These are phyloP conservation scores for Trissolcus japonicus DNA, from an alignment of 2,888 invertebrate species.

Conservation along the genomic window DNA sequence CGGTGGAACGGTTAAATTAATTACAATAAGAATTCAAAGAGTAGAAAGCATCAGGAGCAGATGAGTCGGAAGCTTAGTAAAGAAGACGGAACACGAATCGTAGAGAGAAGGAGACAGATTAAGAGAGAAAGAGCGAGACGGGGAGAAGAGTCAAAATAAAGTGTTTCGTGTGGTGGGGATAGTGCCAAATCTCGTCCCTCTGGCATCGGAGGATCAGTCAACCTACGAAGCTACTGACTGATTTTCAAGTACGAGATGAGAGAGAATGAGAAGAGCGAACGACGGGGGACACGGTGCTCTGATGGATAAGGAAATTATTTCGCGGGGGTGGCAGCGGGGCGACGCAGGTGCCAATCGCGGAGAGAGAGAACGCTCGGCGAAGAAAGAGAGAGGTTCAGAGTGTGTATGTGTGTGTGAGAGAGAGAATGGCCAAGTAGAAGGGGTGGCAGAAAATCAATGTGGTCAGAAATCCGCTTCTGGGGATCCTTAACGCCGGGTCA, in stretches of 20 bases:
- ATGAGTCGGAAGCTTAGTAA: constrained; percentile 5
- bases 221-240: constrained; percentile 63
- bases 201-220: constrained; percentile 60
- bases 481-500: constrained; percentile 72
- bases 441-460: constrained; percentile 59
- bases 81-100: not conserved
- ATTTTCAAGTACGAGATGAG: not conserved
- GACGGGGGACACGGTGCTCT: constrained; percentile 13
- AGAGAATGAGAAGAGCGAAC: constrained; percentile 1
- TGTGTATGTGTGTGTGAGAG: constrained; percentile 5
- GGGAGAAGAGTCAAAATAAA: not conserved
- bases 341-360: constrained; percentile 38
- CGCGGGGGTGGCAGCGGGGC: constrained; percentile 21
- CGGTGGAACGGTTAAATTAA: constrained; percentile 23
- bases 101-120: not conserved
- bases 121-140: too few species aligned
- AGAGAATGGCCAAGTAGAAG: constrained; percentile 19
- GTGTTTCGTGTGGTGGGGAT: too few species aligned
- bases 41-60: constrained; percentile 2
- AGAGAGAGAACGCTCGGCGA: constrained; percentile 19
- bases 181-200: too few species aligned
- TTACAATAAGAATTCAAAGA: constrained; percentile 20
- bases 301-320: constrained; percentile 57
- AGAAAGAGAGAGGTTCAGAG: constrained; percentile 1
- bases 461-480: constrained; percentile 57